Evolutionary conservation across 1,140 invertebrate genomes (phyloP).

Genomic region (Psix sp.): DNA sequence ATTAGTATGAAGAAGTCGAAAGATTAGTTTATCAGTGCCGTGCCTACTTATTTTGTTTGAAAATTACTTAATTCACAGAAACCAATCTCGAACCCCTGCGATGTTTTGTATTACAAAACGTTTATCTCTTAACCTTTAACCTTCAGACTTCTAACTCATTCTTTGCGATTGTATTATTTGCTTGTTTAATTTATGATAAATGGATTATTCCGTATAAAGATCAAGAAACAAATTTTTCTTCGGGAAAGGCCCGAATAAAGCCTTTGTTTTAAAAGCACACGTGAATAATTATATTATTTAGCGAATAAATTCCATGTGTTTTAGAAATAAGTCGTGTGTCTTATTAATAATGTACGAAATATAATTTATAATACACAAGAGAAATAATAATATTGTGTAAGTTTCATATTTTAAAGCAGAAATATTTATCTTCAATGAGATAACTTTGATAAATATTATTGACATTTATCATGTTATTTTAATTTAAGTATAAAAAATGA

Average conservation of each 20-base stretch:
- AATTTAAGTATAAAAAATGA: too few species aligned
- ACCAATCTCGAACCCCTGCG: constrained; percentile 58
- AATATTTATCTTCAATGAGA: too few species aligned
- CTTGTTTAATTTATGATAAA: constrained; percentile 27
- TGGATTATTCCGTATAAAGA: constrained; percentile 21
- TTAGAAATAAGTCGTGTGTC: too few species aligned
- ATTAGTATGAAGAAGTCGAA: constrained; percentile 33
- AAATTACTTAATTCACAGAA: constrained; percentile 57
- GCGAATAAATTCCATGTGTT: too few species aligned
- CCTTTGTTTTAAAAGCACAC: too few species aligned
- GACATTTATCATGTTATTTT: too few species aligned
- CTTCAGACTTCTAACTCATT: constrained; percentile 61
- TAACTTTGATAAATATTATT: too few species aligned
- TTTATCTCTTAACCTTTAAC: constrained; percentile 51
- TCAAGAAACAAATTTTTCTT: not conserved
- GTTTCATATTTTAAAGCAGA: too few species aligned
- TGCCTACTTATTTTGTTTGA: constrained; percentile 23
- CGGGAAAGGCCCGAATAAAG: not conserved
- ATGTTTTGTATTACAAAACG: constrained; percentile 57
- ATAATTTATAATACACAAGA: too few species aligned
- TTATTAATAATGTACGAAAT: too few species aligned
- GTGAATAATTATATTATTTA: not conserved
- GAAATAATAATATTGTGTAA: too few species aligned
- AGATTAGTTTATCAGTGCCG: constrained; percentile 24
- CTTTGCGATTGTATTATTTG: constrained; percentile 38